Conservation (phyloP, 2,888 invertebrate species). For the Drymonia ruficornis region DNA sequence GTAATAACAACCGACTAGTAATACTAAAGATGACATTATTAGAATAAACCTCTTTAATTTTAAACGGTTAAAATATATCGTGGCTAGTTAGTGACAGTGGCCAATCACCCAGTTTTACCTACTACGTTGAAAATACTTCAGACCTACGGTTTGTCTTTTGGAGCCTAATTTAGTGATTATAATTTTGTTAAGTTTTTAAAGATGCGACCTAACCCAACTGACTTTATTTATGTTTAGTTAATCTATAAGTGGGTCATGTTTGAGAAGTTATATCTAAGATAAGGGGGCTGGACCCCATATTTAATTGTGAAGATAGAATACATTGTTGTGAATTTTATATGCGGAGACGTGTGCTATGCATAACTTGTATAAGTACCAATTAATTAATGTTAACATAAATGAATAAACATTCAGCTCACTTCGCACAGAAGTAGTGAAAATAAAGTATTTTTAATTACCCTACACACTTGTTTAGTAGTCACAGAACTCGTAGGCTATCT, state of each 20-base stretch:
- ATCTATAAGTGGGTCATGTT: constrained; percentile 51
- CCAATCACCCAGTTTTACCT: too few species aligned
- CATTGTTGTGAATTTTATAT: constrained; percentile 77
- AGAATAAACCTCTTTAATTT: too few species aligned
- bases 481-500: too few species aligned
- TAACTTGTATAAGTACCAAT: constrained; percentile 62
- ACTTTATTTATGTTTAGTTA: constrained; percentile 43
- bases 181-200: constrained; percentile 4
- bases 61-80: too few species aligned
- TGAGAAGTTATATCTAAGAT: constrained; percentile 57
- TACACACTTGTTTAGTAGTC: too few species aligned
- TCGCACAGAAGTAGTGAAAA: constrained; percentile 41
- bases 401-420: constrained; percentile 54
- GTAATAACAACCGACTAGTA: too few species aligned
- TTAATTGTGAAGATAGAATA: constrained; percentile 59
- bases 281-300: constrained; percentile 77
- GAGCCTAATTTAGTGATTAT: background rate
- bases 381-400: constrained; percentile 63
- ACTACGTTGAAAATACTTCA: constrained; percentile 7
- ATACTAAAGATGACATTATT: too few species aligned
- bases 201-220: constrained; percentile 38
- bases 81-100: too few species aligned
- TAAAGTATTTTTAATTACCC: constrained; percentile 16
- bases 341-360: constrained; percentile 58
- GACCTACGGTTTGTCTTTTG: constrained; percentile 11